Base-by-base conservation (phyloP, 92 coral and sea anemone genomes). In the Bergia puertoricense region DNA sequence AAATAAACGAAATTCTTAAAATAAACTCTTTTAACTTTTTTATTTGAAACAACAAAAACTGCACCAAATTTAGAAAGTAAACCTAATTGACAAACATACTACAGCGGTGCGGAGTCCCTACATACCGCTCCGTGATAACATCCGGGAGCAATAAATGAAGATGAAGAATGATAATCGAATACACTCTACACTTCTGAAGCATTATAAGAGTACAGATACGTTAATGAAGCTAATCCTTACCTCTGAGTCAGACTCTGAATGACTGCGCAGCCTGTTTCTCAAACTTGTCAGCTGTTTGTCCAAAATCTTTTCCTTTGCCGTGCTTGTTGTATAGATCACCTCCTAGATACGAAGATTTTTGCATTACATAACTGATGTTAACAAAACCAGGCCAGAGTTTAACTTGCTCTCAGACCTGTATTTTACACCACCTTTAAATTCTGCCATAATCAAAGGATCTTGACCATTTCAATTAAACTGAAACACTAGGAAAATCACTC, bases 161-260 rank as follows among this genome's bases (percentile, higher is more conserved):
- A 62, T 20, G 69, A 62, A 18, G 18, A 54, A 9, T 16, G 1
- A 11, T 45, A 38, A 37, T 10, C 38, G 76, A 72, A 11, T 15
- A 20, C 46, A 72, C 76, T 72, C 40, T 16, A 37, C 76, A 37
- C 2, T 18, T 11, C 59, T 54, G 16, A 1, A 54, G 3, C 18
- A 10, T 2, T 54, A 18, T 10, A 54, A 51, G 57, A 18, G 78
- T 48, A 45, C 67, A 45, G 23, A 2, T 30, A 4, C 8, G 36
- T 16, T 23, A 57, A 80, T 8, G 38, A 40, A 62, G 16, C 36
- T 13, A 81, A 43, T 23, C 20, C 83, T 44, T 77, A 81, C 85
- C 85, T 81, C 85, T 62, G 85, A 81, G 7, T 57, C 51, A 66
- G 85, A 81, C 46, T 81, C 85, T 59, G 85, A 81, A 65, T 66